Conservation (phyloP, 2,888 invertebrate genomes). For the Axea sp. region DNA sequence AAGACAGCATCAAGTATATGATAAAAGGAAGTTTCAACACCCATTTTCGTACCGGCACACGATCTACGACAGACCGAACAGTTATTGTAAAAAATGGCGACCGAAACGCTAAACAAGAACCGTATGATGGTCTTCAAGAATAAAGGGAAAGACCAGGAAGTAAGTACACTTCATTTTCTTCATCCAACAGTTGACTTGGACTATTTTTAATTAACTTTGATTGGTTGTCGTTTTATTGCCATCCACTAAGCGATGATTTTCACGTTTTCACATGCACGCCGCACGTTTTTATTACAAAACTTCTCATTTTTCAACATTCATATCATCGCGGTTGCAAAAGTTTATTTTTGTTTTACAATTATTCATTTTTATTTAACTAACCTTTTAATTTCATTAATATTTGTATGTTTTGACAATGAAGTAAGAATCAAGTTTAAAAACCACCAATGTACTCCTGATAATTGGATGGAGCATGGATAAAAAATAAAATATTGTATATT, state of each 20-base stretch:
- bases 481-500: too few species aligned
- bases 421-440: too few species aligned
- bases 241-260: slow-evolving; percentile 31
- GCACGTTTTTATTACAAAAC: slow-evolving; percentile 24
- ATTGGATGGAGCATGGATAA: too few species aligned
- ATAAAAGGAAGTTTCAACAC: slow-evolving; percentile 31
- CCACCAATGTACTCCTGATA: too few species aligned
- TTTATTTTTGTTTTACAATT: too few species aligned
- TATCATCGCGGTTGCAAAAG: too few species aligned
- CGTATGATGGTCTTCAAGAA: slow-evolving; percentile 98
- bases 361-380: too few species aligned
- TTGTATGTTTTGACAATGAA: too few species aligned
- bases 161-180: slow-evolving; percentile 82
- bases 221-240: slow-evolving; percentile 13
- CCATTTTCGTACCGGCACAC: slow-evolving; percentile 71
- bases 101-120: slow-evolving; percentile 88
- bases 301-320: too few species aligned
- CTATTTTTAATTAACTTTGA: background rate
- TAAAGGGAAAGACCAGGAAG: slow-evolving; percentile 99
- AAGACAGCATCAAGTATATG: slow-evolving; percentile 22
- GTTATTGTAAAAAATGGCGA: slow-evolving; percentile 85
- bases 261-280: slow-evolving; percentile 22
- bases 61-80: slow-evolving; percentile 66
- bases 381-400: too few species aligned
- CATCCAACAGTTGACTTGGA: slow-evolving; percentile 1